Evolutionary conservation across 2,888 invertebrate genomes (phyloP).

Genomic region (Nysson spinosus): DNA sequence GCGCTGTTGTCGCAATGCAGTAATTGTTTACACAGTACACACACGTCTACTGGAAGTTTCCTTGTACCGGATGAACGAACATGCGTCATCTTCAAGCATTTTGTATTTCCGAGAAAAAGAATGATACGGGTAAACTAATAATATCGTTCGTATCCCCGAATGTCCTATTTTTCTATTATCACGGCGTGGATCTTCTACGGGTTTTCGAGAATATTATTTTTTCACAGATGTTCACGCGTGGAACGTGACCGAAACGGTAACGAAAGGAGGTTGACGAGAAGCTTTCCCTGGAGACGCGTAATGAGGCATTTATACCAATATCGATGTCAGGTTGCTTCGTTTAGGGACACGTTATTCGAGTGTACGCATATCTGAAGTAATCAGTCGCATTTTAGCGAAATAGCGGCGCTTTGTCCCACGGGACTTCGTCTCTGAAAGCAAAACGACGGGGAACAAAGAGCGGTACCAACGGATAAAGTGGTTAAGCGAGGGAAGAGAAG

Average conservation of each 20-base stretch:
- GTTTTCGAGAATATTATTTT: constrained; percentile 2
- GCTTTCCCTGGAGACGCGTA: constrained; percentile 20
- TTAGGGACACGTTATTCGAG: constrained; percentile 23
- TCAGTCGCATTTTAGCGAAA: constrained; percentile 43
- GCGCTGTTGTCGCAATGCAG: no score
- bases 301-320: constrained; percentile 24
- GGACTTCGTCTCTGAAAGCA: constrained; percentile 11
- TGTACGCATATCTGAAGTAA: constrained; percentile 37
- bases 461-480: constrained; percentile 24
- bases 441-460: constrained; percentile 38
- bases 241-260: constrained; percentile 11
- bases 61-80: no score
- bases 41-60: no score
- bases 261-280: constrained; percentile 30
- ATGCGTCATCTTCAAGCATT: no score
- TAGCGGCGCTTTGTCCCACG: constrained; percentile 28
- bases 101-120: no score
- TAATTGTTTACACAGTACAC: no score
- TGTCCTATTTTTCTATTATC: no score
- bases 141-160: no score
- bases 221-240: not conserved
- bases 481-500: constrained; percentile 9
- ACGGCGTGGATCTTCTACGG: no score
- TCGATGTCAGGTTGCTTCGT: constrained; percentile 27
- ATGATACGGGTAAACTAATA: no score